phyloP scores from a whole-genome alignment of 2,888 invertebrate genomes.

The Stegana nigrithorax region DNA sequence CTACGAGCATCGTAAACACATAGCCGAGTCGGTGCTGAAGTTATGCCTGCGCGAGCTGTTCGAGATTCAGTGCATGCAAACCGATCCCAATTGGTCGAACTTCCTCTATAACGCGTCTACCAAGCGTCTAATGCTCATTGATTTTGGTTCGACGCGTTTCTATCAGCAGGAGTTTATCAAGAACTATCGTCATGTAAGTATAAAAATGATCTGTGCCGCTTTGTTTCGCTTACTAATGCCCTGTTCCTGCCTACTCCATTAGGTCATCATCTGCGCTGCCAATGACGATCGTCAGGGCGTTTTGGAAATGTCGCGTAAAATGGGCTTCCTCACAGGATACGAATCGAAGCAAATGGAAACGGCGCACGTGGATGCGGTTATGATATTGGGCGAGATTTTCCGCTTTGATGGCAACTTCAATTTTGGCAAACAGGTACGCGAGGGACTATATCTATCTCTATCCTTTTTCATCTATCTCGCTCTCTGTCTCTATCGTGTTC shows the following conservation, averaged over 20 bases:
- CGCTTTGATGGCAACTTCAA: constrained; percentile 82
- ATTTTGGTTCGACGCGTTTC: constrained; percentile 94
- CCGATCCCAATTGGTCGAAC: constrained; percentile 99
- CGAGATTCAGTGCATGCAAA: constrained; percentile 95
- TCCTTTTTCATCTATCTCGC: too few relatives aligned
- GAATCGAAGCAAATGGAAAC: constrained; percentile 97
- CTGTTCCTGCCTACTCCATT: too few relatives aligned
- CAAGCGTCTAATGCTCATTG: constrained; percentile 86
- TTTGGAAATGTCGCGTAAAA: constrained; percentile 81
- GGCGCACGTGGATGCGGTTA: constrained; percentile 95
- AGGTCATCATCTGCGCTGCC: constrained; percentile 90
- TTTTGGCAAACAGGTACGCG: constrained; percentile 83
- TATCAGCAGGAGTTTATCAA: constrained; percentile 91
- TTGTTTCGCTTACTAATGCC: too few relatives aligned
- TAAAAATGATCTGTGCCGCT: too few relatives aligned
- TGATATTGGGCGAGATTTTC: constrained; percentile 97
- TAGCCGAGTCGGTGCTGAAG: constrained; percentile 81
- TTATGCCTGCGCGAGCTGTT: constrained; percentile 90
- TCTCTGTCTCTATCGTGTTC: too few relatives aligned
- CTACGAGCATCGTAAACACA: constrained; percentile 73
- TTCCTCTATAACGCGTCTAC: constrained; percentile 90
- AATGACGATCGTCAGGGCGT: constrained; percentile 81
- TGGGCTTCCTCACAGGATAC: constrained; percentile 98
- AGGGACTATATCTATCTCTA: too few relatives aligned
- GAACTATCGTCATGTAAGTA: constrained; percentile 74